Evolutionary conservation across 2,797 vertebrate genomes (phyloP), one percentile per base, ranked within the genome.

Genomic region (Enteromius anoplus): DNA sequence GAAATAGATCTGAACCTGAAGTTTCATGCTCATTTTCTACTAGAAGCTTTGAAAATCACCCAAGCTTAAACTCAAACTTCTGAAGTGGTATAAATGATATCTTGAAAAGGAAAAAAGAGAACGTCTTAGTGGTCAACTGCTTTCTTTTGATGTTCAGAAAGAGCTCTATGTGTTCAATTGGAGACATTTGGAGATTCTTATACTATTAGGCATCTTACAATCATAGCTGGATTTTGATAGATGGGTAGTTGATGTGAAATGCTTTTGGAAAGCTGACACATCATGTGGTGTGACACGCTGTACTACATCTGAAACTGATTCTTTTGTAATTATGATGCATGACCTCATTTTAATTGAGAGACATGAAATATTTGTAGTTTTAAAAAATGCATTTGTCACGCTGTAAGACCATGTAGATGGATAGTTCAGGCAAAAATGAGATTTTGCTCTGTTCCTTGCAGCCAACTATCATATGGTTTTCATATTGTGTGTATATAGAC

Each of bases 1-100:
- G 4, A 70, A 83, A 70, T 34, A 58, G 80, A 82, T 82, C 81
- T 82, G 72, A 58, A 82, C 29, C 42, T 78, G 17, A 77, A 9
- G 45, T 37, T 65, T 32, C 55, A 73, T 23, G 47, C n/a, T 72
- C 11, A 68, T 75, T 75, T 75, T 66, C 81, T 21, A 19, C 81
- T 58, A 9, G 64, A 76, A 42, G 72, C 49, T 32, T 83, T 78
- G 55, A 70, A 83, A 60, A 66, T 29, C 53, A 71, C 10, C 10
- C 75, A 70, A 60, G 65, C 66, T 64, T 70, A 51, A 23, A 32
- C 11, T 69, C 34, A 47, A 58, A 69, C 62, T 58, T 76, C 49
- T 76, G 37, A 83, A 76, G 73, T 76, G 72, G 72, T 60, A 83
- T 76, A 32, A 66, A 76, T 76, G 4, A 78, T 64, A 64, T 62